These are phyloP conservation scores for Eclectus roratus DNA, from an alignment of 2,113 vertebrate species.

Conservation along the genomic window DNA sequence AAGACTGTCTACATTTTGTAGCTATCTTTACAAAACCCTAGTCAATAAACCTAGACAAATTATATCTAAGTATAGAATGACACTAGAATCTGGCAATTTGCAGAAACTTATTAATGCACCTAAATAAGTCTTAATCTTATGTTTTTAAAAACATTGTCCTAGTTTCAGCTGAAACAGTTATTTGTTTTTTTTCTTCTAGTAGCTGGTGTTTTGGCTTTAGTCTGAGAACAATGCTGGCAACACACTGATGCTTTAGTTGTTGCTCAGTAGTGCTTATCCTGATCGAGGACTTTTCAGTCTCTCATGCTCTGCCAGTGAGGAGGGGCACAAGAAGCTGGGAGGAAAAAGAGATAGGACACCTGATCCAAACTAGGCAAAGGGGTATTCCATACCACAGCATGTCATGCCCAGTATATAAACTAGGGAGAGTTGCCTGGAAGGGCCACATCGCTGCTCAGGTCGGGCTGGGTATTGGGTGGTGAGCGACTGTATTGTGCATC, in stretches of 20 bases:
- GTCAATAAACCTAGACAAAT: not conserved
- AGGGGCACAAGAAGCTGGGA: not conserved
- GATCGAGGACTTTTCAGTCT: not conserved
- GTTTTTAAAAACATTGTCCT: not conserved
- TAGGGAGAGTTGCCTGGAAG: not conserved
- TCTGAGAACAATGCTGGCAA: not conserved
- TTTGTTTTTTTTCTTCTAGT: not conserved
- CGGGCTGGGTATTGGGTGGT: not conserved
- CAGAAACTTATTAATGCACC: not conserved
- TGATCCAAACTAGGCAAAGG: not conserved
- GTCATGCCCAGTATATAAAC: not conserved
- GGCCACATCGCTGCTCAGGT: not conserved
- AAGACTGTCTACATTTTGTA: not conserved
- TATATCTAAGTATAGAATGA: not conserved
- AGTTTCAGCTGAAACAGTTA: not conserved
- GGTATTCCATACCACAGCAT: not conserved
- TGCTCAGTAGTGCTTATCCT: not conserved
- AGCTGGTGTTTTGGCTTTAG: not conserved
- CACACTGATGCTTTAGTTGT: not conserved
- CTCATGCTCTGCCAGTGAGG: not conserved
- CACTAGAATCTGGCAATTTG: not conserved
- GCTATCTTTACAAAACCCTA: not conserved
- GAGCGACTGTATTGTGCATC: not conserved
- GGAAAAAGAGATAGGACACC: not conserved
- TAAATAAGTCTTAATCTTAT: not conserved